Percentiles rank a stretch among this genome's conserved stretches.
Conservation (phyloP, 2,888 invertebrate genomes). For the Disparrhopalites patrizii region DNA sequence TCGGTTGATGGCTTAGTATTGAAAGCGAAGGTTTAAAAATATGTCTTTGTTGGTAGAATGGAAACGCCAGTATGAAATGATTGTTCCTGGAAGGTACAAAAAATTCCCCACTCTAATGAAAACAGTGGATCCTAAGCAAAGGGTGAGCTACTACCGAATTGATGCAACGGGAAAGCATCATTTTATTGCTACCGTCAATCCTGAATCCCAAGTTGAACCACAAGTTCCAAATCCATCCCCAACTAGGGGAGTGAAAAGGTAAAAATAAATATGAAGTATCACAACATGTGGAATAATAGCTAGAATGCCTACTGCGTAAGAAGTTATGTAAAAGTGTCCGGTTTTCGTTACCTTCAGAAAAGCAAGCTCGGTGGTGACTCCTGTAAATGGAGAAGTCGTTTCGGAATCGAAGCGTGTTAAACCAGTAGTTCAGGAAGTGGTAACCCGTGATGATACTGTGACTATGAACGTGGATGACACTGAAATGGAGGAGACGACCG, state of each 20-base stretch:
- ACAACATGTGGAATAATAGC: no score
- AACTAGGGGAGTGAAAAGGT: slow-evolving; percentile 8
- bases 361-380: neutral
- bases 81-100: slow-evolving; percentile 44
- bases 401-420: neutral
- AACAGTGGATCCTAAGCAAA: slow-evolving; percentile 42
- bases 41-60: slow-evolving; percentile 33
- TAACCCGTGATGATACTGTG: slow-evolving; percentile 2
- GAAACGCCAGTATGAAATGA: slow-evolving; percentile 43
- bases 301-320: no score
- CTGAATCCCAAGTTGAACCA: neutral
- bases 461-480: neutral
- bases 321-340: no score
- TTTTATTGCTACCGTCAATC: slow-evolving; percentile 10
- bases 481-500: neutral
- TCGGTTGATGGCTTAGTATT: neutral
- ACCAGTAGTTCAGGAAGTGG: neutral
- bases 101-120: slow-evolving; percentile 41
- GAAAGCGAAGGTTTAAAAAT: neutral
- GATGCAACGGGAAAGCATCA: slow-evolving; percentile 23
- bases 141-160: slow-evolving; percentile 33
- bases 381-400: neutral
- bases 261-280: no score
- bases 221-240: neutral
- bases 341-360: slow-evolving; percentile 1